Evolutionary conservation across 2,113 vertebrate species (phyloP).

Genomic region (Recurvirostra avosetta): DNA sequence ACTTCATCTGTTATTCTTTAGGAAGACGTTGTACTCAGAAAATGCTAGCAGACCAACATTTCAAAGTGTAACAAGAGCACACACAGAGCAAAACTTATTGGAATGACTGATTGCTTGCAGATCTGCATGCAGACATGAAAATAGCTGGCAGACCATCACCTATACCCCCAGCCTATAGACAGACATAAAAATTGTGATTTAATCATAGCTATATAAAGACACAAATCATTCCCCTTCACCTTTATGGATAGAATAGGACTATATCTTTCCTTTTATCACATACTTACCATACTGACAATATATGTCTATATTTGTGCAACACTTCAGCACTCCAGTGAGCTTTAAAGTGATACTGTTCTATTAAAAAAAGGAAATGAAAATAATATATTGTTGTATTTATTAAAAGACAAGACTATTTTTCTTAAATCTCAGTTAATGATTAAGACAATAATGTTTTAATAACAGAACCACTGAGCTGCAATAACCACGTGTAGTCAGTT

Average conservation of each 20-base stretch:
- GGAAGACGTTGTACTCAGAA: background rate
- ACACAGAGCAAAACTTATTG: background rate
- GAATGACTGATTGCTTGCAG: background rate
- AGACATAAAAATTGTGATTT: background rate
- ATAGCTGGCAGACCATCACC: background rate
- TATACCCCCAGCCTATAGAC: background rate
- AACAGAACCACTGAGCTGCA: background rate
- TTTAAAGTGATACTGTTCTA: background rate
- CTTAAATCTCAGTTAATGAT: background rate
- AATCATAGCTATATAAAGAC: background rate
- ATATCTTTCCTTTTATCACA: background rate
- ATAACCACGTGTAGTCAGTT: background rate
- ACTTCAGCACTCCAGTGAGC: background rate
- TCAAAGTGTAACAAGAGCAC: background rate
- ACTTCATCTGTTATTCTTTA: background rate
- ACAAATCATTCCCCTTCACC: background rate
- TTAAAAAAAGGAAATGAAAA: background rate
- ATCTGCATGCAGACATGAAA: background rate
- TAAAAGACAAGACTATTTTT: background rate
- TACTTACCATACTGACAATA: background rate
- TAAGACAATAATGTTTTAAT: background rate
- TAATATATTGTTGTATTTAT: background rate
- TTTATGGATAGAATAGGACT: background rate
- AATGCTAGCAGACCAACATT: background rate
- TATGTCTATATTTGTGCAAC: background rate